Evolutionary conservation across 2,797 vertebrate genomes (phyloP).

Genomic region (Lepus townsendii): DNA sequence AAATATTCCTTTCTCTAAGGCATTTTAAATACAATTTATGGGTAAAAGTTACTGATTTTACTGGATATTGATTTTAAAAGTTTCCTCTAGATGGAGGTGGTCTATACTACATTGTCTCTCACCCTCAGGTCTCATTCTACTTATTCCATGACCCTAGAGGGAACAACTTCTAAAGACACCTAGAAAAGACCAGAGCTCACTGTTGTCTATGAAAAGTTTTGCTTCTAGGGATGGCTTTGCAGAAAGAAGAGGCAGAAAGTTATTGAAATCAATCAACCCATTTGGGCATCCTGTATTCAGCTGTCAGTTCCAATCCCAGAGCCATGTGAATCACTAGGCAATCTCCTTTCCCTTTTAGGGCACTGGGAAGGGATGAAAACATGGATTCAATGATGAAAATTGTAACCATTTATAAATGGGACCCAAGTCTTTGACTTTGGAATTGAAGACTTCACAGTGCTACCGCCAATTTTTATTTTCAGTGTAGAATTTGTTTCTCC

Average conservation of each 20-base stretch:
- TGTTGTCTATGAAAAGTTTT: not conserved
- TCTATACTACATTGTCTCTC: not conserved
- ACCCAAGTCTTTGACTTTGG: not conserved
- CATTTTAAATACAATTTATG: conserved; percentile 66
- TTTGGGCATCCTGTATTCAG: not conserved
- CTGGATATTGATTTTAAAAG: conserved; percentile 47
- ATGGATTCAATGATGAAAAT: not conserved
- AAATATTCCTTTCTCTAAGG: conserved; percentile 46
- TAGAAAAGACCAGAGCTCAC: not conserved
- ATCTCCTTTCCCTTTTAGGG: not conserved
- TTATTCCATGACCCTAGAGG: not conserved
- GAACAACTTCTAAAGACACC: not conserved
- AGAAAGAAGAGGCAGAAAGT: not conserved
- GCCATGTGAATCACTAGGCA: not conserved
- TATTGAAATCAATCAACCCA: not conserved
- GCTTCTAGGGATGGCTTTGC: not conserved
- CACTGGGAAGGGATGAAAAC: not conserved
- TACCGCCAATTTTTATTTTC: conserved; percentile 2
- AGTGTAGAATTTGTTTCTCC: not conserved
- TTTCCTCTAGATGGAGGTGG: conserved; percentile 32
- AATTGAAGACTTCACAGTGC: not conserved
- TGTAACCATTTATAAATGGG: not conserved
- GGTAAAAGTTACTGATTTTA: conserved; percentile 23
- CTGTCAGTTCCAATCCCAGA: not conserved
- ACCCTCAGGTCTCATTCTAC: not conserved